These are phyloP conservation scores for Psilopogon haemacephalus DNA, from an alignment of 2,113 vertebrate species.

Conservation along the genomic window DNA sequence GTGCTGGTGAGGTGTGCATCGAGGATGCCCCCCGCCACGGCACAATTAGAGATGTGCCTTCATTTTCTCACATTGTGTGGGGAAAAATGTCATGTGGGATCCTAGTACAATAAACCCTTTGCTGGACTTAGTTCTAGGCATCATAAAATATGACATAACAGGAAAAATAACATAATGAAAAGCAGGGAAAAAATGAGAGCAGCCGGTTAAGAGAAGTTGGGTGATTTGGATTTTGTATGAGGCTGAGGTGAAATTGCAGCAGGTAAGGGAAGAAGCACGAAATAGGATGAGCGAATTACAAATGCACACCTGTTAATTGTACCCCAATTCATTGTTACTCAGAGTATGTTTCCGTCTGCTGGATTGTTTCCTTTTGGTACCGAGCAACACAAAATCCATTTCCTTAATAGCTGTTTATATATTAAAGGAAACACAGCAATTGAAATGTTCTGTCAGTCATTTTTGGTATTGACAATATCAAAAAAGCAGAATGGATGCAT, in stretches of 20 bases:
- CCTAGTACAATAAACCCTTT: neutral
- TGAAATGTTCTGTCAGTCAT: neutral
- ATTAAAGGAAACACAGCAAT: neutral
- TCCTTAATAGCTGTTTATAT: neutral
- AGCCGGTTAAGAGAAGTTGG: neutral
- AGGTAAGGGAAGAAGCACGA: neutral
- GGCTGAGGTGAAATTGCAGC: neutral
- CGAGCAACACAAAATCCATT: neutral
- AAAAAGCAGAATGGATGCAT: neutral
- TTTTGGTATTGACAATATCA: neutral
- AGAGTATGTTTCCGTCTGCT: neutral
- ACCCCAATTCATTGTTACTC: neutral
- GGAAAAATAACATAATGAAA: neutral
- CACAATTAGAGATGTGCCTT: neutral
- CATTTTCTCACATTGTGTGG: rapidly evolving
- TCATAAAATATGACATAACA: neutral
- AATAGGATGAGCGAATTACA: neutral
- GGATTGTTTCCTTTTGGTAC: neutral
- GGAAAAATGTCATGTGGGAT: neutral
- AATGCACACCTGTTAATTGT: rapidly evolving
- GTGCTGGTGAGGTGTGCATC: rapidly evolving
- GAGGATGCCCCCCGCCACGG: rapidly evolving
- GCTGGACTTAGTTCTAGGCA: neutral
- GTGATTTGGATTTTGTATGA: neutral
- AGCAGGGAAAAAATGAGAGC: neutral